These are phyloP conservation scores for Athene noctua DNA, from an alignment of 2,113 vertebrate species.

Conservation along the genomic window DNA sequence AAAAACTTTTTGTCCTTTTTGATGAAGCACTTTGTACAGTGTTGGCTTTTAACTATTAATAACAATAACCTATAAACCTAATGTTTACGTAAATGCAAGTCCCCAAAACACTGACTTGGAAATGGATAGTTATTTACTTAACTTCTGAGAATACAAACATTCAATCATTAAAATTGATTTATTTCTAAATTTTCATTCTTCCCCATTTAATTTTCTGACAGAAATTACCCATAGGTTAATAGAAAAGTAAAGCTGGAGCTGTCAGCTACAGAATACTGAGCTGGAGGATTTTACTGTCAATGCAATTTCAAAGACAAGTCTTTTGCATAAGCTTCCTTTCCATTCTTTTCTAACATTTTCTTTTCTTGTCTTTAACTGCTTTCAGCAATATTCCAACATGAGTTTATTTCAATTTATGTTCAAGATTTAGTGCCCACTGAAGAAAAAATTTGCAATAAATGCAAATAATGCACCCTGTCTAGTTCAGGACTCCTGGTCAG, in stretches of 20 bases:
- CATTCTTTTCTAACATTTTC: constrained; percentile 28
- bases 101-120: constrained; percentile 19
- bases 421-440: background rate
- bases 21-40: background rate
- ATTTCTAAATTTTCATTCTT: constrained; percentile 59
- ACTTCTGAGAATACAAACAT: constrained; percentile 46
- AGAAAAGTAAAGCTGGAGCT: constrained; percentile 56
- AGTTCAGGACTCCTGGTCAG: background rate
- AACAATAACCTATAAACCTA: background rate
- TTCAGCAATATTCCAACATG: constrained; percentile 38
- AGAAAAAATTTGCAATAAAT: constrained; percentile 6
- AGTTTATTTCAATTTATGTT: constrained; percentile 21
- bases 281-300: constrained; percentile 41
- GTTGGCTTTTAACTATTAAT: constrained; percentile 23
- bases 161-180: constrained; percentile 53
- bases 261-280: constrained; percentile 31
- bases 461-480: constrained; percentile 6
- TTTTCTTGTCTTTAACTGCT: constrained; percentile 55
- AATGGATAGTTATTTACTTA: constrained; percentile 42
- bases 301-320: constrained; percentile 35
- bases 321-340: constrained; percentile 16
- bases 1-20: background rate
- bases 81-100: background rate
- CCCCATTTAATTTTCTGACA: constrained; percentile 70
- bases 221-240: constrained; percentile 63